Base-by-base conservation (phyloP, 2,888 invertebrate species). In the Limnephilus marmoratus region DNA sequence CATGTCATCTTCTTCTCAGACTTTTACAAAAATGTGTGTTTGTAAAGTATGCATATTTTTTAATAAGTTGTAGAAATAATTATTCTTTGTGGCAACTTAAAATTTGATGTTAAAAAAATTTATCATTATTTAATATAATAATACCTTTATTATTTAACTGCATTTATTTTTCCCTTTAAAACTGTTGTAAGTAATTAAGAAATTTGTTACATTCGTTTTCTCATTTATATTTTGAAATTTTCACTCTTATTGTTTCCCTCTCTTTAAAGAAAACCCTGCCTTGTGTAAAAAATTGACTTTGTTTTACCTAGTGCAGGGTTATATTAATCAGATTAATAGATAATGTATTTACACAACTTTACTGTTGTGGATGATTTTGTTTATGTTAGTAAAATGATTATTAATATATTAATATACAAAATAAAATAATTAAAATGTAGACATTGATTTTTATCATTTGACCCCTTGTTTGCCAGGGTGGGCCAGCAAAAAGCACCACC, bases 151-250 rank as follows among this genome's bases (percentile, higher is more conserved):
- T 68, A 68, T 86, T 86, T 15, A 86, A 86, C 45, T 49, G 86
- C 86, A 86, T 86, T 86, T 86, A 86, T 86, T 86, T 41, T 85
- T 41, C 86, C 49, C 29, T 86, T 86, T 13, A 45, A 86, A 45
- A 45, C 13, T 86, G 29, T 86, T 86, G 4, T 86, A 41, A 49
- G 86, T 86, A 37, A 85, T 41, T 85, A 41, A 24, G 68, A 68
- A 68, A 68, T 68, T 68, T 68, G 18, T 68, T 68, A 68, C 68
- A 68, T 68, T 68, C 24, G 24, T 68, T 68, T 68, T 68, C 68
- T 68, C 68, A 68, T 68, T 68, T 24, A 24, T 68, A 68, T 68
- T 68, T 68, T 68, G 68, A 68, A 24, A 68, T 68, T n/a, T 68
- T 68, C 68, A 2, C 68, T 68, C 68, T 24, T 68, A 24, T n/a